Base-by-base conservation (phyloP, 2,113 vertebrate genomes). In the Hyla sarda region DNA sequence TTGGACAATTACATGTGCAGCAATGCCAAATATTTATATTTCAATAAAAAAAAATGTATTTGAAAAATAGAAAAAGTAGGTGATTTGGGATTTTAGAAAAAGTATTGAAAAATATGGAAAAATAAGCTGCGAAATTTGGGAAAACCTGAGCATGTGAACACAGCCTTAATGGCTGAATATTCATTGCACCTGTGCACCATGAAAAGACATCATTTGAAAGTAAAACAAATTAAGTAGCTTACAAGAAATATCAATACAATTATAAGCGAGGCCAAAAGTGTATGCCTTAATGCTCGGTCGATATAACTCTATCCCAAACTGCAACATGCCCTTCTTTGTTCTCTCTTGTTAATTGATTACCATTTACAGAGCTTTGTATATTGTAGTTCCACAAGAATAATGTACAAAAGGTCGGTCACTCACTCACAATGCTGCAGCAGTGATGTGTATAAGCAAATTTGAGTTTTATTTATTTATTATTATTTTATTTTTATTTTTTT, bases 181-280 rank as follows among this genome's bases (percentile, higher is more conserved):
- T 84, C 73, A 50, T 47, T 84, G 54, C 73, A 84, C 83, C 56
- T 76, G 56, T 65, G 52, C 83, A 65, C 83, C 72, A 65, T 76
- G 28, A 84, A 84, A 84, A 84, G 37, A 84, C 72, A 84, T 84
- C 37, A 84, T 84, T 76, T 45, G 72, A 77, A 62, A 84, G 83
- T 84, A 84, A 84, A 76, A 76, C 83, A 84, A 84, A 84, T 84
- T 84, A 84, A 84, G 72, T 76, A 62, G 72, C 83, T 76, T 84
- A 65, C 52, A 74, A 84, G 72, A 84, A 76, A 76, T 84, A 84
- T 84, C 83, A 84, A 84, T 84, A 84, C 83, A 84, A 84, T 84
- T 84, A 84, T 74, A 84, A 84, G 71, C 83, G 77, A 84, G 83
- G 56, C 56, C 83, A 84, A 65, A 76, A 77, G 54, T 76, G 50